Conservation (phyloP, 2,797 vertebrate species). For the Falco cherrug region DNA sequence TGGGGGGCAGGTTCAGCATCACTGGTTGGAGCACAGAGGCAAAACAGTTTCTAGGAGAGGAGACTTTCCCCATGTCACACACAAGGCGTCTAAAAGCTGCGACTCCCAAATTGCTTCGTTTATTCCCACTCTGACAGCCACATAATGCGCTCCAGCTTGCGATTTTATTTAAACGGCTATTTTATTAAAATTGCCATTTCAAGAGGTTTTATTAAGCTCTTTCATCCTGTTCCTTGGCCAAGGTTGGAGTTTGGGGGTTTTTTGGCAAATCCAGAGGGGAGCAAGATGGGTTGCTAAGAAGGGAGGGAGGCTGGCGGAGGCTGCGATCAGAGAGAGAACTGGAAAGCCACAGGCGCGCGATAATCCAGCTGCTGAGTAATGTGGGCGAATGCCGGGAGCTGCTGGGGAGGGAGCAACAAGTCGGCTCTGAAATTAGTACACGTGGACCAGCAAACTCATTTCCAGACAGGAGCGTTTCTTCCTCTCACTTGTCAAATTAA, state of each 20-base stretch:
- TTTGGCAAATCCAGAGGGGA: not conserved
- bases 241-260: not conserved
- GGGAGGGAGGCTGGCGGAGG: not conserved
- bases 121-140: not conserved
- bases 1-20: not conserved
- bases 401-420: not conserved
- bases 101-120: fast-evolving
- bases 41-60: not conserved
- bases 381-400: not conserved
- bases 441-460: not conserved
- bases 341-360: not conserved
- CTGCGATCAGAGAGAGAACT: not conserved
- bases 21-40: too few species aligned
- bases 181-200: fast-evolving
- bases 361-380: conserved; percentile 38
- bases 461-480: not conserved
- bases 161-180: not conserved
- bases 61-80: too few species aligned
- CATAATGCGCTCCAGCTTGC: fast-evolving
- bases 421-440: not conserved
- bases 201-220: not conserved
- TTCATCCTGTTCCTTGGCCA: fast-evolving
- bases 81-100: not conserved
- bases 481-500: not conserved
- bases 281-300: not conserved